Conservation (phyloP, 2,797 vertebrate species). For the Macroramphosus scolopax region DNA sequence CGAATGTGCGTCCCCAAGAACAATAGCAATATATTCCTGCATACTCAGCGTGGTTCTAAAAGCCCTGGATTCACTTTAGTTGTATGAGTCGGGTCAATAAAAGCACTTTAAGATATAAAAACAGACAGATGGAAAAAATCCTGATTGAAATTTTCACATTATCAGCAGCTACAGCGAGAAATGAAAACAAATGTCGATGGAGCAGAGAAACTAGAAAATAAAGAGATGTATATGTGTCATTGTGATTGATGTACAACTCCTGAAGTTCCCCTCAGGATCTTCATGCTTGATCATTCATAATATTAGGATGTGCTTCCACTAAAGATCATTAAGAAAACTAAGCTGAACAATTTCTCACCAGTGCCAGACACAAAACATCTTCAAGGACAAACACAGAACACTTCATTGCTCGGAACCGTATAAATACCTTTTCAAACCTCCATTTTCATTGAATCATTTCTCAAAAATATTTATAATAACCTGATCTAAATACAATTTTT, state of each 20-base stretch:
- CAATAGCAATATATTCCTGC: constrained; percentile 16
- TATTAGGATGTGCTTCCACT: constrained; percentile 32
- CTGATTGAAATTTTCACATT: constrained; percentile 13
- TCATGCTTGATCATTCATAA: constrained; percentile 17
- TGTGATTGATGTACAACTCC: neutral
- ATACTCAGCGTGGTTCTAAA: constrained; percentile 22
- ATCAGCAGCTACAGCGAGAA: constrained; percentile 23
- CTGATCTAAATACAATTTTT: constrained; percentile 39
- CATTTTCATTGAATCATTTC: constrained; percentile 21
- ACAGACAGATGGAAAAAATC: constrained; percentile 17
- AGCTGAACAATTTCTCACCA: constrained; percentile 24
- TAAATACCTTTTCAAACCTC: constrained; percentile 36
- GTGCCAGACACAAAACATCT: constrained; percentile 43
- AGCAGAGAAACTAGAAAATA: constrained; percentile 15
- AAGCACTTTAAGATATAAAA: constrained; percentile 46
- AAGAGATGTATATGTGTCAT: constrained; percentile 4
- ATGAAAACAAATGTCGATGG: constrained; percentile 15
- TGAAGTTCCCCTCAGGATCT: no score
- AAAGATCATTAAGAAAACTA: constrained; percentile 32
- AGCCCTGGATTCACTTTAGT: constrained; percentile 28
- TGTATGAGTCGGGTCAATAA: constrained; percentile 21
- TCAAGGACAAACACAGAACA: constrained; percentile 20
- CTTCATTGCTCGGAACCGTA: constrained; percentile 30
- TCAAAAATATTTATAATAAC: constrained; percentile 39
- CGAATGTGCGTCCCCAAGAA: constrained; percentile 6